These are phyloP conservation scores for Phylloscopus whistleri DNA, from an alignment of 2,113 vertebrate species.

Conservation along the genomic window DNA sequence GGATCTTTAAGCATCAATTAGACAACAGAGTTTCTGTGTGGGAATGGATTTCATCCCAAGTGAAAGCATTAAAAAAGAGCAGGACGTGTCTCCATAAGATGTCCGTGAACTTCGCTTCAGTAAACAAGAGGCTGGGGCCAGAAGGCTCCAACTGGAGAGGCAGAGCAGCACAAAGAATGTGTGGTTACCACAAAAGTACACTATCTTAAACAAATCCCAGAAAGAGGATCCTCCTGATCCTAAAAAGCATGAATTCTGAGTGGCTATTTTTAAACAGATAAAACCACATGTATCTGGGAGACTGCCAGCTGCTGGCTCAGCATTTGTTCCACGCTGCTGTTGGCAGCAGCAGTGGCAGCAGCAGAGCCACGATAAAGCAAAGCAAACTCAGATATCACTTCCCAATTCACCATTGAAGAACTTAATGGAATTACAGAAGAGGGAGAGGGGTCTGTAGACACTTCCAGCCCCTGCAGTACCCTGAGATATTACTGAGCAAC, in stretches of 20 bases:
- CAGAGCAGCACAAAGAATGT: neutral
- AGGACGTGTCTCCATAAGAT: neutral
- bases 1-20: neutral
- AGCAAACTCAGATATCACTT: neutral
- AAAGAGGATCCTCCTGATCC: neutral
- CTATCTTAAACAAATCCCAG: constrained; percentile 8
- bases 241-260: neutral
- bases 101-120: neutral
- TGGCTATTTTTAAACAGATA: neutral
- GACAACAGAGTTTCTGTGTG: neutral
- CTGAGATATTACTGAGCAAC: rapidly evolving
- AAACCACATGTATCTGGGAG: neutral
- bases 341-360: neutral
- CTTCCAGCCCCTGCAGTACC: neutral
- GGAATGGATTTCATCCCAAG: neutral
- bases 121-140: neutral
- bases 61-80: neutral
- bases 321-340: neutral
- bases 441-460: neutral
- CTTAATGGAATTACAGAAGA: neutral
- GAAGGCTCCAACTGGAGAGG: neutral
- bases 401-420: neutral
- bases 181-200: neutral
- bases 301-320: constrained; percentile 16
- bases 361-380: neutral